Base-by-base conservation (phyloP, 2,113 vertebrate genomes). In the Holacanthus passer region DNA sequence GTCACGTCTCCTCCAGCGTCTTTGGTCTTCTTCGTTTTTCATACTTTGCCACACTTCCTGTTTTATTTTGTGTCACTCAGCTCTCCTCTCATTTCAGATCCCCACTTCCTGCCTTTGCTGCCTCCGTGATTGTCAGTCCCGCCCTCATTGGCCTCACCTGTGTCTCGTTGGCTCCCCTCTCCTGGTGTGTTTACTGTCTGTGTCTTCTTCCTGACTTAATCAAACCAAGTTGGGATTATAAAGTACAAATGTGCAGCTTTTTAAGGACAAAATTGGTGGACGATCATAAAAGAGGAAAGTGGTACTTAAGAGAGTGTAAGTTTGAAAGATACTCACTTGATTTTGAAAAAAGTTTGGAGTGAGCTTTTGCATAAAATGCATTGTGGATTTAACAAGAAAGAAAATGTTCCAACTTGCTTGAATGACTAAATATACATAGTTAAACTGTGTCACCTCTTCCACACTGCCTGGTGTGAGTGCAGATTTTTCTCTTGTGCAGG, bases 381-480 rank as follows among this genome's bases (percentile, higher is more conserved):
- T n/a, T n/a, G n/a, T n/a, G n/a, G n/a, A n/a, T n/a, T n/a, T n/a
- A n/a, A n/a, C n/a, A n/a, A n/a, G 16, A 41, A 31, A 73, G 14
- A 31, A 5, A 59, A 56, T 16, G 29, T 43, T 10, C 10, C 19
- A n/a, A 82, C 22, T 70, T 7, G 29, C 55, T 52, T 9, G 5
- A 65, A 80, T 47, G 27, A 19, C 50, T 39, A 41, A 58, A 68
- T 9, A 47, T n/a, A n/a, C n/a, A n/a, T n/a, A 45, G 45, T 67
- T 73, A 60, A 73, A 50, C 27, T 62, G n/a, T 53, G 39, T 73
- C 52, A 62, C 31, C 48, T 67, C 45, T 31, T 10, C 37, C 37
- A 64, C 13, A 43, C 29, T 24, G 29, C 17, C 20, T 32, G 29
- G 32, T 55, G 39, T 56, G n/a, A n/a, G n/a, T n/a, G 60, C 62